Conservation (phyloP, 2,113 vertebrate species). For the Eulacestoma nigropectus region DNA sequence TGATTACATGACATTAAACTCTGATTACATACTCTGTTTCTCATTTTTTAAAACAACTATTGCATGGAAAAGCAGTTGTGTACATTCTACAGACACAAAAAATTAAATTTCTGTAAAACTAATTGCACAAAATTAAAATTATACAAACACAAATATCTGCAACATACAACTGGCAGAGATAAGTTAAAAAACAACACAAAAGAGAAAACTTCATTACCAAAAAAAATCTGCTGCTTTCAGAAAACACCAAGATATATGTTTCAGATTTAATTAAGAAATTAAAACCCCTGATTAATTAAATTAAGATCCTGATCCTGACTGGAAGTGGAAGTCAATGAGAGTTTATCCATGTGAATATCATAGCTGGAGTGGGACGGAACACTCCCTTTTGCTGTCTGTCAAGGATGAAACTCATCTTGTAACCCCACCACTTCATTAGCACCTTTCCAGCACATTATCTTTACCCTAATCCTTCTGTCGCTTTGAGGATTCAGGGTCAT, state of each 20-base stretch:
- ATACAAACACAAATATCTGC: not conserved
- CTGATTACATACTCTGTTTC: not conserved
- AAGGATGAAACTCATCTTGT: conserved; percentile 22
- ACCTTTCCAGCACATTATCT: conserved; percentile 66
- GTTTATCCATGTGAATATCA: not conserved
- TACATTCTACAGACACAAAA: not conserved
- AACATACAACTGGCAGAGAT: not conserved
- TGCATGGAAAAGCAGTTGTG: not conserved
- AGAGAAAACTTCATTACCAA: not conserved
- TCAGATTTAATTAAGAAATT: not conserved
- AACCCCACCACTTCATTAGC: conserved; percentile 76
- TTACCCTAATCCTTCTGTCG: conserved; percentile 59
- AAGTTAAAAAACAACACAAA: not conserved
- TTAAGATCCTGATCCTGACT: not conserved
- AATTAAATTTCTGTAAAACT: not conserved
- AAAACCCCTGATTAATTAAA: conserved; percentile 33
- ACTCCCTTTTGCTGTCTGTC: not conserved
- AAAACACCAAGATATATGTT: not conserved
- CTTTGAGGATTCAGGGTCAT: conserved; percentile 80
- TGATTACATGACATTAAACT: not conserved
- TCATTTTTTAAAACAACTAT: not conserved
- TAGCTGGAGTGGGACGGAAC: not conserved
- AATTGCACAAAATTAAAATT: not conserved
- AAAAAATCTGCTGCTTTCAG: not conserved
- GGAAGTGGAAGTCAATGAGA: not conserved